Evolutionary conservation across 2,888 invertebrate genomes (phyloP).

Genomic region (Brenthis daphne): DNA sequence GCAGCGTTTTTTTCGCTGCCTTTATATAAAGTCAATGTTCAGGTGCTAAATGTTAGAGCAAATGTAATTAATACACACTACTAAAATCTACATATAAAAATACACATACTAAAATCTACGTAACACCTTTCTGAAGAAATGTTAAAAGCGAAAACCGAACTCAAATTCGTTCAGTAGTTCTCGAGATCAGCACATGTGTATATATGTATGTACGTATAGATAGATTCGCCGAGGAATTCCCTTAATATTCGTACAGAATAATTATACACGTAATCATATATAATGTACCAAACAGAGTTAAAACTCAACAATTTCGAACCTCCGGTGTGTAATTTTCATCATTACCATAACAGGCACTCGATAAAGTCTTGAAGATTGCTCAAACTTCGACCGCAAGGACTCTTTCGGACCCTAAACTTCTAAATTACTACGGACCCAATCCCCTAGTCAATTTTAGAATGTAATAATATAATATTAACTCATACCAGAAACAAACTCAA

Average conservation of each 20-base stretch:
- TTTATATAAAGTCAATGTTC: too few relatives aligned
- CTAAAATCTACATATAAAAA: too few relatives aligned
- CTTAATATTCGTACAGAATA: background rate
- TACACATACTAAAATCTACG: too few relatives aligned
- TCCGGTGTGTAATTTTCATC: background rate
- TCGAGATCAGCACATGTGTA: background rate
- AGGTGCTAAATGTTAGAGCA: too few relatives aligned
- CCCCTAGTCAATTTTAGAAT: constrained; percentile 7
- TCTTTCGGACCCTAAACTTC: constrained; percentile 17
- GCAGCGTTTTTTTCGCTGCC: too few relatives aligned
- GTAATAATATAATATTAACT: constrained; percentile 9
- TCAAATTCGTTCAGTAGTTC: background rate
- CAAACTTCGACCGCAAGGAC: constrained; percentile 10
- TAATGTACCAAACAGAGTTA: background rate
- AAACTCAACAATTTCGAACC: background rate
- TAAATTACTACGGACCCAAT: constrained; percentile 10
- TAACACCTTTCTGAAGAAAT: too few relatives aligned
- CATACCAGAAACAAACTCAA: background rate
- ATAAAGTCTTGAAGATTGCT: constrained; percentile 12
- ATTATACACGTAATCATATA: too few relatives aligned
- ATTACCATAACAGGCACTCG: constrained; percentile 4
- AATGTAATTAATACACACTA: too few relatives aligned
- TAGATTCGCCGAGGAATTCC: background rate
- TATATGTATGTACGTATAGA: too few relatives aligned
- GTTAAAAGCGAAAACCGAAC: background rate